Conservation (phyloP, 2,797 vertebrate species). For the Pseudomugil tenellus region DNA sequence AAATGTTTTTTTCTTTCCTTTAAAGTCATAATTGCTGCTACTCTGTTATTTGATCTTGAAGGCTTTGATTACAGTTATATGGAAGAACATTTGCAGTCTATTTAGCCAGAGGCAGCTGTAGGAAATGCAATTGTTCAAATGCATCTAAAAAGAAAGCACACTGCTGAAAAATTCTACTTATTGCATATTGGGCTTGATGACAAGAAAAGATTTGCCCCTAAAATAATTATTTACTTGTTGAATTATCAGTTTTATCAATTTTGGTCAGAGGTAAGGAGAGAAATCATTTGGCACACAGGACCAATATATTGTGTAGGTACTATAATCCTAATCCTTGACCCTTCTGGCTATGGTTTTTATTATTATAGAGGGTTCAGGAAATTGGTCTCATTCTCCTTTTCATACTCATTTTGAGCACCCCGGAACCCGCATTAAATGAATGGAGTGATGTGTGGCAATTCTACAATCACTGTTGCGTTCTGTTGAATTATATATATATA, state of each 20-base stretch:
- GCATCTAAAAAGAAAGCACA: background rate
- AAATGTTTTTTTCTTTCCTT: background rate
- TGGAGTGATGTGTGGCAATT: background rate
- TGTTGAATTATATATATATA: no score
- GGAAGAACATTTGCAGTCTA: background rate
- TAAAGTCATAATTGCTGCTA: background rate
- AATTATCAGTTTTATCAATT: background rate
- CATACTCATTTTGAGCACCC: conserved; percentile 13
- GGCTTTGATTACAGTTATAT: background rate
- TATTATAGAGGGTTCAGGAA: conserved; percentile 32
- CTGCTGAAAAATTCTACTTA: no score
- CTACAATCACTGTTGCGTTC: no score
- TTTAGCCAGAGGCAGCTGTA: background rate
- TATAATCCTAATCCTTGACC: conserved; percentile 40
- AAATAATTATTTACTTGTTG: background rate
- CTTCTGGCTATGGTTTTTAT: conserved; percentile 2
- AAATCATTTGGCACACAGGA: conserved; percentile 14
- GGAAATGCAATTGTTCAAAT: background rate
- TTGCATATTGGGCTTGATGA: no score
- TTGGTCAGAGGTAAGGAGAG: conserved; percentile 8
- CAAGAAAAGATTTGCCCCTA: background rate
- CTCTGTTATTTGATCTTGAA: background rate
- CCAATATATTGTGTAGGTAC: conserved; percentile 25
- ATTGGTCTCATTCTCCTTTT: conserved; percentile 23
- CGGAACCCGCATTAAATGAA: background rate